A percentile compares a stretch with the other conserved stretches of the same genome.
phyloP scores from a whole-genome alignment of 2,888 invertebrate species.

The Cecidostiba fungosa region DNA sequence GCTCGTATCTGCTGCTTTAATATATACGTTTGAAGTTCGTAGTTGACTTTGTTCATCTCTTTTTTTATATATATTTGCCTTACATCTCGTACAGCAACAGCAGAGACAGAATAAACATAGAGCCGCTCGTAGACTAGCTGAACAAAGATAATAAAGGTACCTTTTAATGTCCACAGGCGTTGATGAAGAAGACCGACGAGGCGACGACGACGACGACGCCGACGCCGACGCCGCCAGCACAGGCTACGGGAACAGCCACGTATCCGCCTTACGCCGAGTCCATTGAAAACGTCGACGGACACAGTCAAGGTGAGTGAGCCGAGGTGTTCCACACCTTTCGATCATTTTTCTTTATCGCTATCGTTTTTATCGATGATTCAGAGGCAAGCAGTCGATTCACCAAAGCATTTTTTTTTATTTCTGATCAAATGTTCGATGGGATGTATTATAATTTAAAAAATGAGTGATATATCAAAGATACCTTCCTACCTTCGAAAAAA shows the following conservation, averaged over 20 bases:
- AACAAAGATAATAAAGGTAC: conserved; percentile 10
- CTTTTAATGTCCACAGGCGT: conserved; percentile 68
- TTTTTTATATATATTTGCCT: conserved; percentile 14
- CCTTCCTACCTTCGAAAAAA: too few relatives aligned
- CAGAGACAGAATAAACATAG: not conserved
- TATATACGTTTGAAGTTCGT: conserved; percentile 32
- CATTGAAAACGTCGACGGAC: conserved; percentile 75
- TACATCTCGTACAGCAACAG: conserved; percentile 5
- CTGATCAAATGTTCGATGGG: not conserved
- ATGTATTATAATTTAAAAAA: not conserved
- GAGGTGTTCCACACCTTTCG: not conserved
- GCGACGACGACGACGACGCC: conserved; percentile 66
- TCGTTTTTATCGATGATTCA: not conserved
- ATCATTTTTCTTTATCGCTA: not conserved
- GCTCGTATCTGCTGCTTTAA: conserved; percentile 18
- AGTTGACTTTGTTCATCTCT: conserved; percentile 25
- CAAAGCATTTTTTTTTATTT: not conserved
- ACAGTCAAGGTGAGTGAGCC: conserved; percentile 74
- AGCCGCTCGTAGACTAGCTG: not conserved
- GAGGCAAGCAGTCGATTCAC: not conserved
- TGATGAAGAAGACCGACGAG: conserved; percentile 77
- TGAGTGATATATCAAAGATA: not conserved
- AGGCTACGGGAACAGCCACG: conserved; percentile 64
- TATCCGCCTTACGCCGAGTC: conserved; percentile 67
- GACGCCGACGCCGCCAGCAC: conserved; percentile 64